Percentiles rank a stretch among this genome's conserved stretches.
These are phyloP conservation scores for Diplogasteroides magnus DNA, from an alignment of 1,140 invertebrate genomes.

Conservation along the genomic window DNA sequence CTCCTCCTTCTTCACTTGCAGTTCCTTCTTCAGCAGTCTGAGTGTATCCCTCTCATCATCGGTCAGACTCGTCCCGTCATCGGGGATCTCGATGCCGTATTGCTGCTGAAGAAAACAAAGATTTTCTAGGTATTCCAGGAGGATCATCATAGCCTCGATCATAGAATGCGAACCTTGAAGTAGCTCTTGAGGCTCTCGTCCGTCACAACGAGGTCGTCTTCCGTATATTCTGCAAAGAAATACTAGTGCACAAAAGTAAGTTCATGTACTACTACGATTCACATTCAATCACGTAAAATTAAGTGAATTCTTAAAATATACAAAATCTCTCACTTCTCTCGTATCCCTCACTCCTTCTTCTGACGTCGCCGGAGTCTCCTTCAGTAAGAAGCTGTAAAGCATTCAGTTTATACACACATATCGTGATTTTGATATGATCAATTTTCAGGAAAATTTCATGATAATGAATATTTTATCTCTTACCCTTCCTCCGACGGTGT, in stretches of 20 bases:
- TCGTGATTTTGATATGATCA: too few species aligned
- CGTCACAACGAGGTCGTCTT: conserved; percentile 26
- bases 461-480: conserved; percentile 2
- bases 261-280: too few species aligned
- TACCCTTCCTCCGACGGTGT: conserved; percentile 27
- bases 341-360: background rate
- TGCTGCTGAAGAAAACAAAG: conserved; percentile 10
- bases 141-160: background rate
- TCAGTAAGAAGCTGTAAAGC: background rate
- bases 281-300: too few species aligned
- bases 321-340: too few species aligned
- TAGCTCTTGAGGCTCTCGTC: conserved; percentile 31
- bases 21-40: conserved; percentile 22
- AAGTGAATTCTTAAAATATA: too few species aligned
- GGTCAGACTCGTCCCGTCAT: conserved; percentile 22
- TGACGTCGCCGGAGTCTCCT: background rate
- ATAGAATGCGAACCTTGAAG: conserved; percentile 14
- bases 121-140: background rate
- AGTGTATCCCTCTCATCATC: conserved; percentile 30
- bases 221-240: conserved; percentile 22
- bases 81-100: conserved; percentile 32
- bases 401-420: too few species aligned
- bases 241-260: too few species aligned
- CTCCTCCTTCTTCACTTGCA: conserved; percentile 17
- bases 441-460: too few species aligned